Evolutionary conservation across 2,888 invertebrate genomes (phyloP).

Genomic region (Phaedon cochleariae): DNA sequence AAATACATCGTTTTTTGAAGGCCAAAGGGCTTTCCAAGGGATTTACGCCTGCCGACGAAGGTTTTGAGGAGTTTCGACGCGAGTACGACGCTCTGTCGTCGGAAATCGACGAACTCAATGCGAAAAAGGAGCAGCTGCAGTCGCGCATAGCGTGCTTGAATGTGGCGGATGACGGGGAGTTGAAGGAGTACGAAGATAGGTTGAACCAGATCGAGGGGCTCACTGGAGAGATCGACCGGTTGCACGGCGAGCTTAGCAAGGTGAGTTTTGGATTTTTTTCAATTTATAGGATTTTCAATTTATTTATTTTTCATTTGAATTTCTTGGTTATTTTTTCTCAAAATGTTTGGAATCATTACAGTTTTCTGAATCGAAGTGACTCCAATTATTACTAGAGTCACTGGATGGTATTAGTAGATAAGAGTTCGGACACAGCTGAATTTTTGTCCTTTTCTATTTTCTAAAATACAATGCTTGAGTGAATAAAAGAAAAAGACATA

Average conservation of each 20-base stretch:
- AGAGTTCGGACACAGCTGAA: too few species aligned
- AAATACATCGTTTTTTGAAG: neutral
- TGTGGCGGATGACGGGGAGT: constrained; percentile 68
- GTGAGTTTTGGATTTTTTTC: too few species aligned
- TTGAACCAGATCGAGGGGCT: constrained; percentile 66
- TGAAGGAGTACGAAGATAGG: constrained; percentile 72
- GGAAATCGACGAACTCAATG: constrained; percentile 65
- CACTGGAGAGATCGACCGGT: constrained; percentile 62
- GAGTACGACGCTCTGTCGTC: constrained; percentile 67
- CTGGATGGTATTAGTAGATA: too few species aligned
- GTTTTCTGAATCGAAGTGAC: too few species aligned
- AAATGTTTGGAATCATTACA: too few species aligned
- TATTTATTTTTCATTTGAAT: too few species aligned
- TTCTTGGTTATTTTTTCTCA: too few species aligned
- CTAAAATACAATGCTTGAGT: too few species aligned
- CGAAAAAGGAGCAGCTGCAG: constrained; percentile 67
- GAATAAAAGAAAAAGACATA: too few species aligned
- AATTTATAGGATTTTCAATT: too few species aligned
- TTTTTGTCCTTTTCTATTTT: too few species aligned
- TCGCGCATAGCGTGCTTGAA: constrained; percentile 73
- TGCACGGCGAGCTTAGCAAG: constrained; percentile 60
- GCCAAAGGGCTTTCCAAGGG: constrained; percentile 68
- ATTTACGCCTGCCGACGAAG: constrained; percentile 66
- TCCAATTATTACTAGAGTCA: too few species aligned
- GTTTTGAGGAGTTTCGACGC: constrained; percentile 65